Percentiles rank a stretch among this genome's conserved stretches.
These are phyloP conservation scores for Ladona fulva DNA, from an alignment of 1,140 invertebrate genomes.

Conservation along the genomic window DNA sequence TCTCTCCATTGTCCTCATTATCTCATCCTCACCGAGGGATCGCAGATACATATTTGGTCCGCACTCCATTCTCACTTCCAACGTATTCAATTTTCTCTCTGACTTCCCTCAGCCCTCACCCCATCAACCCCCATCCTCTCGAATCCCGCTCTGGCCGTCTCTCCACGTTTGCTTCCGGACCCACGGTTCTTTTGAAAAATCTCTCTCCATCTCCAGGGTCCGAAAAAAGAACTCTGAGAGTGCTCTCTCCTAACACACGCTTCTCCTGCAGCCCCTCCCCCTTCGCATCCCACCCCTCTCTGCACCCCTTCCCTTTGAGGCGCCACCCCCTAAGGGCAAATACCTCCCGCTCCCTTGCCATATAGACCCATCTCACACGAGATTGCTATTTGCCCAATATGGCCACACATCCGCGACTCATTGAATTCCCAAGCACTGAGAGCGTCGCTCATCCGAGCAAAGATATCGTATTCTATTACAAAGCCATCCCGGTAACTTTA, in stretches of 20 bases:
- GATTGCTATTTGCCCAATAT: too few species aligned
- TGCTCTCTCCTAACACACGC: not conserved
- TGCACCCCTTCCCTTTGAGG: not conserved
- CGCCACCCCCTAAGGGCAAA: not conserved
- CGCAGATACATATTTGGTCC: not conserved
- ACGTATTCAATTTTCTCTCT: not conserved
- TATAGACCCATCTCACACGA: too few species aligned
- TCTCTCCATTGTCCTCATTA: too few species aligned
- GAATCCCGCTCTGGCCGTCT: constrained; percentile 11
- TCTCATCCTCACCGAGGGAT: too few species aligned
- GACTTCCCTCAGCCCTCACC: not conserved
- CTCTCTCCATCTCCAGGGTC: not conserved
- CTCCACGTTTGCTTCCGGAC: constrained; percentile 13
- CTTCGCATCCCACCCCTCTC: not conserved
- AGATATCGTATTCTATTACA: too few species aligned
- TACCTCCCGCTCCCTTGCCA: too few species aligned
- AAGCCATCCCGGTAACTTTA: too few species aligned
- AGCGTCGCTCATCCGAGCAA: too few species aligned
- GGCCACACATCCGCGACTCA: too few species aligned
- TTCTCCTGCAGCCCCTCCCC: not conserved
- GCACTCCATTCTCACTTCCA: not conserved
- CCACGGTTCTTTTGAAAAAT: not conserved
- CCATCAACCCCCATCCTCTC: not conserved
- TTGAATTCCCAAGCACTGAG: too few species aligned
- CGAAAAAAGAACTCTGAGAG: not conserved